Conservation (phyloP, 2,888 invertebrate genomes). For the Polietes domitor region DNA sequence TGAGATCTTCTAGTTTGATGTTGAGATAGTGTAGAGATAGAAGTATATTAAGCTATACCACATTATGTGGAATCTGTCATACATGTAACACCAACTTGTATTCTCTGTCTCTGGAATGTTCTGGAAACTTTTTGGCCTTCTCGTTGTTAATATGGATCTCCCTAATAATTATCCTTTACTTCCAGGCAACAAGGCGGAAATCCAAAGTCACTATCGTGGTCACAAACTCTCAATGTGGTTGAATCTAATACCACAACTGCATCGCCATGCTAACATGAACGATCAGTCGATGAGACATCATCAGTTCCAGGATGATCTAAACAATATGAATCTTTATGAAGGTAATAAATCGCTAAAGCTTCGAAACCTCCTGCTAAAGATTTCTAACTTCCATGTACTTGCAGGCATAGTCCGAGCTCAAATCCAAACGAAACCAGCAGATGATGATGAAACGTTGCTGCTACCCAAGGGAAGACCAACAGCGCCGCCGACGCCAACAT, state of each 20-base stretch:
- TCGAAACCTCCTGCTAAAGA: neutral
- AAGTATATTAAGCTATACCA: too few species aligned
- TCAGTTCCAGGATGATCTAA: constrained; percentile 89
- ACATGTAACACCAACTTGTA: too few species aligned
- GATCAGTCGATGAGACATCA: constrained; percentile 93
- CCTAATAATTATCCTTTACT: too few species aligned
- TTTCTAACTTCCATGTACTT: neutral
- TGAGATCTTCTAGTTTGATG: too few species aligned
- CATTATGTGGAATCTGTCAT: too few species aligned
- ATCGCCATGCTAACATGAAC: constrained; percentile 88
- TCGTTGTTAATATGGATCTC: too few species aligned
- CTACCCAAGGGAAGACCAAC: constrained; percentile 70
- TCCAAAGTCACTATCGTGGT: constrained; percentile 95
- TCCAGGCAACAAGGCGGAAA: constrained; percentile 87
- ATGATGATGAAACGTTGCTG: constrained; percentile 72
- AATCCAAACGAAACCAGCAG: constrained; percentile 80
- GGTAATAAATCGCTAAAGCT: constrained; percentile 82
- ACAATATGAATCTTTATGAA: constrained; percentile 85
- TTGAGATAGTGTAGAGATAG: too few species aligned
- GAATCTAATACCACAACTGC: constrained; percentile 93
- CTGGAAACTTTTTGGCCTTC: too few species aligned
- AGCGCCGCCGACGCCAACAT: constrained; percentile 20
- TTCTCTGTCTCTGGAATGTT: too few species aligned
- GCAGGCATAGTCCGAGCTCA: constrained; percentile 85
- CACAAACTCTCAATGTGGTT: constrained; percentile 97